Evolutionary conservation across 2,797 vertebrate genomes (phyloP).

Genomic region (Xenopus petersii): DNA sequence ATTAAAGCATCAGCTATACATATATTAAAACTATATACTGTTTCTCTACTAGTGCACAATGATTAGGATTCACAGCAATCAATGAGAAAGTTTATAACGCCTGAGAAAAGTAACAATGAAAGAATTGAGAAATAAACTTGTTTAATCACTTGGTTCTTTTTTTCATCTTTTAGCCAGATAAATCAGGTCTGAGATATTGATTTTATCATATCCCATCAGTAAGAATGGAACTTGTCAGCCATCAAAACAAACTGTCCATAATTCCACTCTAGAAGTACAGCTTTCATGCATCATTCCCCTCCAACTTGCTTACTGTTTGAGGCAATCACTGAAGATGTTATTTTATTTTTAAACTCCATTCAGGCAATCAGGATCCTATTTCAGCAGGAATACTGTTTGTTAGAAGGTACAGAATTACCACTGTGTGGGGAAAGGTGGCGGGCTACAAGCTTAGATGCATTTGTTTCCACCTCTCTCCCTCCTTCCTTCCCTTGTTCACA

Average conservation of each 20-base stretch:
- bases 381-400: not conserved
- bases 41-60: not conserved
- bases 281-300: slow-evolving; percentile 7
- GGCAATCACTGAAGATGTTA: slow-evolving; percentile 3
- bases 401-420: not conserved
- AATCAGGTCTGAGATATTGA: slow-evolving; percentile 1
- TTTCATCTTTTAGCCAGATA: not conserved
- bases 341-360: not conserved
- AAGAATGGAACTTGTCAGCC: not conserved
- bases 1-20: not conserved
- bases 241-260: not conserved
- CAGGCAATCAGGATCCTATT: slow-evolving; percentile 8
- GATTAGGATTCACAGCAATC: not conserved
- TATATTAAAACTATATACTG: not conserved
- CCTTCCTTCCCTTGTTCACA: not conserved
- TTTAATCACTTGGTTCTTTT: not conserved
- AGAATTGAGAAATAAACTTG: not conserved
- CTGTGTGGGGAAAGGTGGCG: not conserved
- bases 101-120: not conserved
- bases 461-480: slow-evolving; percentile 1
- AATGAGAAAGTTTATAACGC: not conserved
- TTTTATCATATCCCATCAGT: slow-evolving; percentile 9
- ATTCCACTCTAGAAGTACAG: not conserved
- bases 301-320: not conserved
- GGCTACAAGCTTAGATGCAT: not conserved